Base-by-base conservation (phyloP, 1,140 invertebrate genomes). In the Heliconius eleuchia region DNA sequence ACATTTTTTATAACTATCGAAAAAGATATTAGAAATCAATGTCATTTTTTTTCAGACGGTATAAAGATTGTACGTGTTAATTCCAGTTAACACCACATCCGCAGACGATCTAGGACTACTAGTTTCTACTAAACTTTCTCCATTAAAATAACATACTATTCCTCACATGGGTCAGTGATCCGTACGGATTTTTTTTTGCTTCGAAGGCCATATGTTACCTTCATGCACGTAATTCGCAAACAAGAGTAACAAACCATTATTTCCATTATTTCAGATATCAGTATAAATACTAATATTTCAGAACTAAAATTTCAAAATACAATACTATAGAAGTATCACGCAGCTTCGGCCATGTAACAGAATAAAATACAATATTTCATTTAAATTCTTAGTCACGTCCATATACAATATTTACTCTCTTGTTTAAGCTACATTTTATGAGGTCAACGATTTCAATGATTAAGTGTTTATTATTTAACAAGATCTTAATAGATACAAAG, bases 81-180 rank as follows among this genome's bases (percentile, higher is more conserved):
- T 66, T 77, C 78, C 13, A 76, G 74, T 76, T 72, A 80, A 42
- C 27, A 46, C 50, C 37, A 30, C 80, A 79, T 80, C 83, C 76
- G 81, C 55, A 72, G 30, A 30, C 55, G 74, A 85, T 85, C 82
- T 85, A 85, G 83, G 80, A 80, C 76, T 85, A 77, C 78, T 83
- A 82, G 83, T 82, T 85, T 81, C 83, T 81, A 74, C 72, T 77
- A 19, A 37, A 83, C 83, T 84, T 84, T 84, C 83, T 83, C 83
- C 77, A 75, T 52, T 80, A 84, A 77, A 84, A 81, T 80, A 73
- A 82, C 78, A 79, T 75, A 71, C 42, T 42, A 74, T 66, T 60
- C 73, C 74, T 39, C 60, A 79, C 77, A 71, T 71, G 73, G 42
- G 42, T 73, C 27, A 71, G 27, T 11, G 23, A 74, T 76, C 66